phyloP scores from a whole-genome alignment of 2,113 vertebrate species.

The Catharus minimus region DNA sequence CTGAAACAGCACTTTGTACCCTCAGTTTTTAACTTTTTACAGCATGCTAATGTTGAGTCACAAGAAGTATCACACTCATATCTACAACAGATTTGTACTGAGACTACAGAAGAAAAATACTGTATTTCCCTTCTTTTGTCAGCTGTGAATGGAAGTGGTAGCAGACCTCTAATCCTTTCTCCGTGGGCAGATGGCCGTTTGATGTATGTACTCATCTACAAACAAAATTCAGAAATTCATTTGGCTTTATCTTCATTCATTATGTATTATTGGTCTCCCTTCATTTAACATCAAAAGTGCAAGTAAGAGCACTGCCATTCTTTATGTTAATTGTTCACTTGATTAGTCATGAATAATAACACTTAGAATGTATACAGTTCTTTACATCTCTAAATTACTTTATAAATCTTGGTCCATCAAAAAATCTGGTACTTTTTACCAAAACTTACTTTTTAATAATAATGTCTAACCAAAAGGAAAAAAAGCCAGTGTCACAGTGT shows the following conservation, averaged over 20 bases:
- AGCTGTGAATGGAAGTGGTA: neutral
- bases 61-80: neutral
- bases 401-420: neutral
- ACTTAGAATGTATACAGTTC: neutral
- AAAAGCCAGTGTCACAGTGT: neutral
- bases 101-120: neutral
- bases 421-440: neutral
- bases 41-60: neutral
- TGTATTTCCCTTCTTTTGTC: neutral
- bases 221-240: constrained; percentile 51
- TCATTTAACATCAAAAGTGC: constrained; percentile 54
- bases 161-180: constrained; percentile 31
- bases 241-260: constrained; percentile 47
- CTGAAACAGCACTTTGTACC: neutral
- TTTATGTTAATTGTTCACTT: neutral
- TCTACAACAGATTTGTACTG: neutral
- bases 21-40: neutral
- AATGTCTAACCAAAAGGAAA: neutral
- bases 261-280: constrained; percentile 36
- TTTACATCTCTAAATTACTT: constrained; percentile 9
- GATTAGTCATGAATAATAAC: constrained; percentile 45
- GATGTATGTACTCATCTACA: constrained; percentile 43
- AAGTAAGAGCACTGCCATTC: constrained; percentile 17
- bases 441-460: neutral
- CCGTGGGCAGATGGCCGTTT: constrained; percentile 24